Conservation (phyloP, 2,797 vertebrate species). For the Crotalus adamanteus region DNA sequence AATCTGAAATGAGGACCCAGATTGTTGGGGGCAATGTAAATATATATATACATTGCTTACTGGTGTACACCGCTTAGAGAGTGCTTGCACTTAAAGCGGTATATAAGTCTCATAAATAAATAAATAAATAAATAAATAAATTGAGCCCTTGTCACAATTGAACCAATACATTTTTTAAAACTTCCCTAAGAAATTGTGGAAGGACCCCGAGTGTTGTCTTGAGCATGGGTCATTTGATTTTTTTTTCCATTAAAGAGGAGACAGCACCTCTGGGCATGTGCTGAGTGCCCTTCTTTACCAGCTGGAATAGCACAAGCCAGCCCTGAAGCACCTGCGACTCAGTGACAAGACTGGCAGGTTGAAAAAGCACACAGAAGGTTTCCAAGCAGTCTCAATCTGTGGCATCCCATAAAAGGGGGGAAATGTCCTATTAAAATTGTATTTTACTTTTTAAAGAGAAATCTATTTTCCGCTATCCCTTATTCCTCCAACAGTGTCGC, state of each 20-base stretch:
- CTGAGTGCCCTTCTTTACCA: background rate
- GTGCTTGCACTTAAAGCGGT: too few relatives aligned
- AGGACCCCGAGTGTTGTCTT: background rate
- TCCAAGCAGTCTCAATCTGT: background rate
- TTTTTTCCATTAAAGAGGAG: background rate
- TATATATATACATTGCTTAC: too few relatives aligned
- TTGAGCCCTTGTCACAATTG: background rate
- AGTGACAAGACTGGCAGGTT: background rate
- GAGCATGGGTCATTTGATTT: background rate
- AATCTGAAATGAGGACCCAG: background rate
- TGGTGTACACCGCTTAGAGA: too few relatives aligned
- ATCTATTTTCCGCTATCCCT: too few relatives aligned
- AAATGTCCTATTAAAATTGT: background rate
- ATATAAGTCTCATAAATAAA: too few relatives aligned
- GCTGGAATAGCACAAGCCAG: background rate
- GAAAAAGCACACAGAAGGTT: background rate
- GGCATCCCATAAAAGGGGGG: background rate
- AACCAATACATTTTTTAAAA: background rate
- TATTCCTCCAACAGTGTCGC: background rate
- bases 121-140: too few relatives aligned
- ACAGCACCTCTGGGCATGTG: constrained; percentile 16
- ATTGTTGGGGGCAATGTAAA: too few relatives aligned
- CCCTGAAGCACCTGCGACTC: background rate
- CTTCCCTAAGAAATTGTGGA: constrained; percentile 3
- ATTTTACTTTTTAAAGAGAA: background rate